Base-by-base conservation (phyloP, 2,113 vertebrate genomes). In the Poecilia latipinna region DNA sequence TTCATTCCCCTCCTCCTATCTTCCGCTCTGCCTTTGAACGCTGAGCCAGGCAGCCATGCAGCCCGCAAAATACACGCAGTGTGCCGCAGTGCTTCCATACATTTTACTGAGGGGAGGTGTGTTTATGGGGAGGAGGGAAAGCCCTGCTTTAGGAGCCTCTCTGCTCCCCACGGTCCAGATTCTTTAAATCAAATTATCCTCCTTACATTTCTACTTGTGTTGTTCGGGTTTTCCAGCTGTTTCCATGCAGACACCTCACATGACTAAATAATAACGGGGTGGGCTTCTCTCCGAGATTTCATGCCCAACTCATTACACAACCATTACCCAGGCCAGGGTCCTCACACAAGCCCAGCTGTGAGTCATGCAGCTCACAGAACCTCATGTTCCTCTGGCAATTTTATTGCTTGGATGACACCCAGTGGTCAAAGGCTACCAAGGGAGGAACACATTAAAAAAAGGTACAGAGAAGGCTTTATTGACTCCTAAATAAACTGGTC, bases 21-120 rank as follows among this genome's bases (percentile, higher is more conserved):
- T 93, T 93, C 92, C 92, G 90, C 89, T 92, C 87, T 88, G 80
- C 82, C 82, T 90, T 85, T 89, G 90, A 89, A 90, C 88, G 84
- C 81, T 31, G 83, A 86, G 82, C 83, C 89, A 88, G 68, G 86
- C 90, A 79, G 89, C 90, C 90, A 86, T 82, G 88, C 88, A 91
- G 91, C 84, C 90, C 79, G 84, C 88, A 78, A 82, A 37, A 90
- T 75, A 83, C 88, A 86, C 91, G 93, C 93, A 93, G 90, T 86
- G 75, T 93, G 93, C 93, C 93, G 93, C 93, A 93, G 93, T 93
- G 91, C 91, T 84, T 89, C 89, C 87, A 92, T 90, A 86, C 86
- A 88, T 89, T 89, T 88, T 72, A 84, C 72, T 8, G 67, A 70
- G 75, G 77, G 83, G 71, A 69, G 72, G 78, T 82, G 76, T 8